Base-by-base conservation (phyloP, 2,113 vertebrate species). In the Forbesichthys agassizii region DNA sequence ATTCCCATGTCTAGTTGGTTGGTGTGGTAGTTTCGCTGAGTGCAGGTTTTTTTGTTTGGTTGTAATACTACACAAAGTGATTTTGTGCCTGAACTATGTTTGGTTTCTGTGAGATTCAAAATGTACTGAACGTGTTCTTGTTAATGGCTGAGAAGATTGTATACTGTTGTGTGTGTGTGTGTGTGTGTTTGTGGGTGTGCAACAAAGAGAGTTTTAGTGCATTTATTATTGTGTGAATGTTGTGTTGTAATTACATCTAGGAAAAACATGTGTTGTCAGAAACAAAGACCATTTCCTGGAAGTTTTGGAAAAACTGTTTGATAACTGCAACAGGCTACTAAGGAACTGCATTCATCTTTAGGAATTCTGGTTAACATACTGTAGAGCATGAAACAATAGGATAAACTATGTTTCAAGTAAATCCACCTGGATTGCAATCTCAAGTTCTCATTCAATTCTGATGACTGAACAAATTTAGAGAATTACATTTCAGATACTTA, bases 11-110 rank as follows among this genome's bases (percentile, higher is more conserved):
- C 87, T 90, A 90, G 89, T 88, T 86, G 90, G 90, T 88, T 90
- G 92, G 76, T 91, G 91, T 93, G 82, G 80, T 93, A 92, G 92
- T 91, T 91, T 83, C 73, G 81, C 88, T 89, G 87, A 85, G 76
- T 87, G 84, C 83, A 72, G 87, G 88, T 88, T 72, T 82, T 86
- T 84, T 84, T 33, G 80, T 90, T 87, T 90, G 81, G 84, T 85
- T 75, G 82, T 92, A 80, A 86, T 84, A 88, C 68, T 84, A 84
- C 78, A 86, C 85, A 71, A 79, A 87, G 90, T 89, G 81, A 91
- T 73, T 88, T 90, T 91, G 91, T 93, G 90, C 82, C 88, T 91
- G 83, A 86, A 88, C 84, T 88, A 81, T 88, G 80, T 90, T 85
- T 89, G 71, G 70, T 87, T 87, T 90, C 88, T 85, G 87, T 88